Percentiles rank a stretch among this genome's conserved stretches.
Evolutionary conservation across 1,140 invertebrate genomes (phyloP).

Genomic region (Lanistes nyassanus): DNA sequence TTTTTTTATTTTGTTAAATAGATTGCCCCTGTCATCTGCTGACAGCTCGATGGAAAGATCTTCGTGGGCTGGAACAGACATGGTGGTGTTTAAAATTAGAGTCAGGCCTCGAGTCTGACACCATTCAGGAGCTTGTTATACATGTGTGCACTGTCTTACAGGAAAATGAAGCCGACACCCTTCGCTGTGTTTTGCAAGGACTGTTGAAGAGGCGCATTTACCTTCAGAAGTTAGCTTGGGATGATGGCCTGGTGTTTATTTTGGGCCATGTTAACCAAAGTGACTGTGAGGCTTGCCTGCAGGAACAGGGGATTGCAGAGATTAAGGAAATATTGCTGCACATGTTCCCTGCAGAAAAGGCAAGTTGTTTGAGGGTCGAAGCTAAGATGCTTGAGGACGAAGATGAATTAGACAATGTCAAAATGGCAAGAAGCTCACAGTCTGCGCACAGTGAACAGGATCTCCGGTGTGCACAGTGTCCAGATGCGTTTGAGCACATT

Average conservation of each 20-base stretch:
- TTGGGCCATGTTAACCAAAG: constrained; percentile 7
- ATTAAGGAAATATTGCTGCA: not conserved
- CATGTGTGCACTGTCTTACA: not conserved
- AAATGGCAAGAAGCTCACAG: too few species aligned
- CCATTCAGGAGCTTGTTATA: not conserved
- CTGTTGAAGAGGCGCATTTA: not conserved
- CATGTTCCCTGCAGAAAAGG: not conserved
- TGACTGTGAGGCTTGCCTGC: not conserved
- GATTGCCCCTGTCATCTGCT: not conserved
- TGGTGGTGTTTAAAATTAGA: not conserved
- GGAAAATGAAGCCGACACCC: not conserved
- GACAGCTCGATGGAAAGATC: not conserved
- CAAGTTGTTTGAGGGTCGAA: not conserved
- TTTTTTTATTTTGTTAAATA: not conserved
- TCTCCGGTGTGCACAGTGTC: too few species aligned
- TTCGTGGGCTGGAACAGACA: not conserved
- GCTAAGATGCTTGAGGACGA: not conserved
- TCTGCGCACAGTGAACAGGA: too few species aligned
- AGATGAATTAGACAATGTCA: constrained; percentile 2
- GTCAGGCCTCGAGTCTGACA: not conserved
- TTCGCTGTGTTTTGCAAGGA: not conserved
- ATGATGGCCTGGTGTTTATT: not conserved
- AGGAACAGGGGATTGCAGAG: not conserved
- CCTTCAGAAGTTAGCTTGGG: constrained; percentile 10
- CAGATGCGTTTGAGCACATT: too few species aligned